Conservation (phyloP, 2,888 invertebrate species). For the Cylindroiulus punctatus region DNA sequence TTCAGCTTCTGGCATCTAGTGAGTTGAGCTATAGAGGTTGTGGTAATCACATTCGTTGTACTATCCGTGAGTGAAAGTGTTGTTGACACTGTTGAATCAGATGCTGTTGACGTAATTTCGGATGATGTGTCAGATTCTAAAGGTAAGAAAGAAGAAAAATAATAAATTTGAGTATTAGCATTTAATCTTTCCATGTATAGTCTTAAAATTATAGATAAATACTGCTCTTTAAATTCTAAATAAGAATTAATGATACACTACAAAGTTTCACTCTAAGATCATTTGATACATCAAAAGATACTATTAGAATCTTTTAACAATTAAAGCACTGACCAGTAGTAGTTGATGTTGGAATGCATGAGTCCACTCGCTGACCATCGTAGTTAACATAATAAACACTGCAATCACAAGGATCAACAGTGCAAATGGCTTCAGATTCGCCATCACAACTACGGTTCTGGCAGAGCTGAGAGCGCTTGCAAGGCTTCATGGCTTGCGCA, state of each 20-base stretch:
- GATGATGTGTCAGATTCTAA: neutral
- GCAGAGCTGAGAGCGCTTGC: conserved; percentile 63
- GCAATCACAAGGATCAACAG: conserved; percentile 64
- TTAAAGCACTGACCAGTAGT: neutral
- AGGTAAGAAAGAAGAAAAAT: neutral
- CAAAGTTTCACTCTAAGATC: no score
- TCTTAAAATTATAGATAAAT: no score
- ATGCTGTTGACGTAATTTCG: neutral
- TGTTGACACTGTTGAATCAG: neutral
- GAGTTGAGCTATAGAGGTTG: neutral
- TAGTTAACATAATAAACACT: conserved; percentile 61
- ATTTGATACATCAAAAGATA: no score
- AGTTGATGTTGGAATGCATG: conserved; percentile 45
- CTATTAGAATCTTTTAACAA: no score
- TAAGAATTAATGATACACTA: no score
- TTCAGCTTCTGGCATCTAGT: conserved; percentile 51
- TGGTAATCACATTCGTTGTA: neutral
- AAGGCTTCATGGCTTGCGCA: conserved; percentile 60
- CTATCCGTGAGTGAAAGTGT: neutral
- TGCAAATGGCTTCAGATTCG: conserved; percentile 62
- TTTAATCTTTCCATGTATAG: no score
- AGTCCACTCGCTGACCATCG: conserved; percentile 54
- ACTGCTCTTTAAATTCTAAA: no score
- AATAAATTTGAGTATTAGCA: neutral
- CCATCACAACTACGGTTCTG: conserved; percentile 62